These are phyloP conservation scores for Wasmannia auropunctata DNA, from an alignment of 1,140 invertebrate species.

Conservation along the genomic window DNA sequence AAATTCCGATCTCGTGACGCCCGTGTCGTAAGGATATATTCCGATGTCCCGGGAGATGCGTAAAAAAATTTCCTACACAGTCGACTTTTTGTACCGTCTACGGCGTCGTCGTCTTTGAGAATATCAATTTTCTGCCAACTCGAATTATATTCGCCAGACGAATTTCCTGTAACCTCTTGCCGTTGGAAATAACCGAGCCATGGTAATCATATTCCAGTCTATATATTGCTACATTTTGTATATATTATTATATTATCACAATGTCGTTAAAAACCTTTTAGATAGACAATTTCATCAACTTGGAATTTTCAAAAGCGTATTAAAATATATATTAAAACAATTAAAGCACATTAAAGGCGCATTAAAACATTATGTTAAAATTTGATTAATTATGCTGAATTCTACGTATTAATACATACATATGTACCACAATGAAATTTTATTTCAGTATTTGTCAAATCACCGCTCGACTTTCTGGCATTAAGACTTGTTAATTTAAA, in stretches of 20 bases:
- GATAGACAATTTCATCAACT: not conserved
- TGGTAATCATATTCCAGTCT: not conserved
- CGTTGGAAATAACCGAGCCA: not conserved
- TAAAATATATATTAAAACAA: no score
- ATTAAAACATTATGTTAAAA: not conserved
- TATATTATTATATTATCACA: not conserved
- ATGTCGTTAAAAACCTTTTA: not conserved
- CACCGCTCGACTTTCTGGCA: not conserved
- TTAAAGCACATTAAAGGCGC: no score
- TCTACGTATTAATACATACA: not conserved
- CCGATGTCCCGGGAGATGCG: not conserved
- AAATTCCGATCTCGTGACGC: constrained; percentile 55
- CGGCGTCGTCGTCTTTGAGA: not conserved
- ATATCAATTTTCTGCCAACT: constrained; percentile 15
- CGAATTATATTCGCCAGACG: not conserved
- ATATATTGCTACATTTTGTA: not conserved
- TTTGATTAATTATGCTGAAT: not conserved
- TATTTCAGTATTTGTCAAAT: not conserved
- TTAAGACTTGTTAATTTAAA: not conserved
- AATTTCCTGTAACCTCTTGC: not conserved
- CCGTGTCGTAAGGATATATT: constrained; percentile 26
- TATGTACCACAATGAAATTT: not conserved
- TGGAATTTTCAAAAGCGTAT: not conserved
- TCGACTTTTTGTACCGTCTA: constrained; percentile 2
- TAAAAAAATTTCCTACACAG: constrained; percentile 9